Percentiles rank a stretch among this genome's conserved stretches.
phyloP scores from a whole-genome alignment of 2,888 invertebrate species.

The Sympetrum striolatum region DNA sequence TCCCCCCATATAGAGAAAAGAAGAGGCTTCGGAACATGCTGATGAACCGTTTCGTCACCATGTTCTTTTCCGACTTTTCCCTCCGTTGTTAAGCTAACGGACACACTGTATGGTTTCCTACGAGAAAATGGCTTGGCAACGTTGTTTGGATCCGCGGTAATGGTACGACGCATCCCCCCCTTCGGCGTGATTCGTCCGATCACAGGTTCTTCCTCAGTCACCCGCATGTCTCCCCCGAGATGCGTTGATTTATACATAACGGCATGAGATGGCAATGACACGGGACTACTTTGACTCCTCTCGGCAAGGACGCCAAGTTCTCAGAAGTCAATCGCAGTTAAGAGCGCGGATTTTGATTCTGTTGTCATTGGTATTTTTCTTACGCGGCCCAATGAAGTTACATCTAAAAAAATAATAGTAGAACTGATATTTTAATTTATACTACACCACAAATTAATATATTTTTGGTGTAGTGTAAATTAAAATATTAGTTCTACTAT shows the following conservation, averaged over 20 bases:
- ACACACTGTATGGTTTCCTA: background rate
- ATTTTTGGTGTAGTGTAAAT: too few relatives aligned
- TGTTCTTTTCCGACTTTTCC: background rate
- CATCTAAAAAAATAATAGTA: too few relatives aligned
- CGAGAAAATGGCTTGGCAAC: background rate
- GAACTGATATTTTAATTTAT: too few relatives aligned
- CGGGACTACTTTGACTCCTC: too few relatives aligned
- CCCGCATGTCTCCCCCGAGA: background rate
- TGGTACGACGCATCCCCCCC: background rate
- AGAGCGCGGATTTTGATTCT: too few relatives aligned
- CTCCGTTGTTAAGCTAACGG: background rate
- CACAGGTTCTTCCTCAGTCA: background rate
- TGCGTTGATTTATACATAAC: background rate
- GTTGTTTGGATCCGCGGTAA: background rate
- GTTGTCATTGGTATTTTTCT: too few relatives aligned
- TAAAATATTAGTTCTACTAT: too few relatives aligned
- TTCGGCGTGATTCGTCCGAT: background rate
- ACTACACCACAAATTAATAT: too few relatives aligned
- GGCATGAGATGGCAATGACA: too few relatives aligned
- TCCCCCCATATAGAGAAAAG: background rate
- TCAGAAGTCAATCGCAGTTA: too few relatives aligned
- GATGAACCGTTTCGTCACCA: background rate
- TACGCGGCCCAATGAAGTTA: too few relatives aligned
- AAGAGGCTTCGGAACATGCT: background rate
- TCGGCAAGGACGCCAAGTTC: too few relatives aligned